Percentiles rank a stretch among this genome's conserved stretches.
These are phyloP conservation scores for Punctoribates punctum DNA, from an alignment of 2,888 invertebrate species.

Conservation along the genomic window DNA sequence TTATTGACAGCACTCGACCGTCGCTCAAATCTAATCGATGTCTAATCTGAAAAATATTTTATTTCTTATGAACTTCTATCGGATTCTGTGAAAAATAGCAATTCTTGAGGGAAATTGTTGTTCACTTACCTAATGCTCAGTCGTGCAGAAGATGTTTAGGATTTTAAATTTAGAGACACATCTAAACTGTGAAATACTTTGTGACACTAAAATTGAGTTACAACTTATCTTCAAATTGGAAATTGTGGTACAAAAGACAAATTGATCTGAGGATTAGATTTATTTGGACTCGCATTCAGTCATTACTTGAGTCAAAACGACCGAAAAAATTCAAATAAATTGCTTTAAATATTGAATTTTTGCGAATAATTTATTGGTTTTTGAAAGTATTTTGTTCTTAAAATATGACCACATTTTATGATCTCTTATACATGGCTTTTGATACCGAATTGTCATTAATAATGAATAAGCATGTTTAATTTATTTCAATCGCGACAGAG, in stretches of 20 bases:
- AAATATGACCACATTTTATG: no score
- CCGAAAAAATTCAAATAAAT: no score
- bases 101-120: conserved; percentile 9
- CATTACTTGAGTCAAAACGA: no score
- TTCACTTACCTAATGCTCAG: conserved; percentile 7
- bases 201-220: not conserved
- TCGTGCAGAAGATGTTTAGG: conserved; percentile 1
- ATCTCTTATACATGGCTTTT: no score
- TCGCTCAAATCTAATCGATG: not conserved
- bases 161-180: not conserved
- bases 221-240: not conserved
- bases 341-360: no score
- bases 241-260: not conserved
- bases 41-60: not conserved
- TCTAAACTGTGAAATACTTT: not conserved
- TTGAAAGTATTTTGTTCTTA: no score
- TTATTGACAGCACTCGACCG: conserved; percentile 7
- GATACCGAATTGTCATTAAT: no score
- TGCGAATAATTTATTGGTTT: no score
- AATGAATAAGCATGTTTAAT: no score
- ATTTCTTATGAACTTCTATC: no score
- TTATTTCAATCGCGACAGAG: no score
- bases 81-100: not conserved
- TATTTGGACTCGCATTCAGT: not conserved
- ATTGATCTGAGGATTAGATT: not conserved